These are phyloP conservation scores for Etia nguti DNA, from an alignment of 2,113 vertebrate species.

Conservation along the genomic window DNA sequence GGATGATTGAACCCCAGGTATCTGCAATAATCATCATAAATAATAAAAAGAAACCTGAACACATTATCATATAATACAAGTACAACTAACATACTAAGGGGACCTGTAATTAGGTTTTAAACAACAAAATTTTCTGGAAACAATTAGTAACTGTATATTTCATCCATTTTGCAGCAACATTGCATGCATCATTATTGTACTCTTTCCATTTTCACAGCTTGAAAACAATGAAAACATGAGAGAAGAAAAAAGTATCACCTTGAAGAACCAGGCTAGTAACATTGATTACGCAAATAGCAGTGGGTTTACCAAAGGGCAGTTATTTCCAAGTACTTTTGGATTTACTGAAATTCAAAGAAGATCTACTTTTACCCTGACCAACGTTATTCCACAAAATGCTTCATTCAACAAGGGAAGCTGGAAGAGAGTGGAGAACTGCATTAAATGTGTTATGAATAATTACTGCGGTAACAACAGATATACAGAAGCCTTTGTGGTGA, in stretches of 20 bases:
- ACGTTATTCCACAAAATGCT: not conserved
- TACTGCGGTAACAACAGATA: accelerated
- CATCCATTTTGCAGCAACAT: not conserved
- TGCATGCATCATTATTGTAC: not conserved
- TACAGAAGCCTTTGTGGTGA: not conserved
- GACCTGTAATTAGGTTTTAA: not conserved
- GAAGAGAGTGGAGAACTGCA: not conserved
- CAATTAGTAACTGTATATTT: not conserved
- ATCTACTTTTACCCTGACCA: not conserved
- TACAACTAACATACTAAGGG: not conserved
- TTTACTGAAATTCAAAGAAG: not conserved
- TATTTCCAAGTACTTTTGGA: not conserved
- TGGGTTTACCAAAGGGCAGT: not conserved
- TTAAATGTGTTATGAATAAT: not conserved
- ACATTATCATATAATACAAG: not conserved
- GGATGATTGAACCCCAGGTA: not conserved
- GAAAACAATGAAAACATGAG: accelerated
- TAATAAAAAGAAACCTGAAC: not conserved
- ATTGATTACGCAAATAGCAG: accelerated
- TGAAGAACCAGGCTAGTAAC: not conserved
- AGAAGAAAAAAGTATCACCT: not conserved
- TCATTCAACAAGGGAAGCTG: not conserved
- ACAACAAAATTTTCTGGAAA: not conserved
- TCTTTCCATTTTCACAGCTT: not conserved
- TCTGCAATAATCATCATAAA: not conserved